These are phyloP conservation scores for Raja brachyura DNA, from an alignment of 2,113 vertebrate genomes.

Conservation along the genomic window DNA sequence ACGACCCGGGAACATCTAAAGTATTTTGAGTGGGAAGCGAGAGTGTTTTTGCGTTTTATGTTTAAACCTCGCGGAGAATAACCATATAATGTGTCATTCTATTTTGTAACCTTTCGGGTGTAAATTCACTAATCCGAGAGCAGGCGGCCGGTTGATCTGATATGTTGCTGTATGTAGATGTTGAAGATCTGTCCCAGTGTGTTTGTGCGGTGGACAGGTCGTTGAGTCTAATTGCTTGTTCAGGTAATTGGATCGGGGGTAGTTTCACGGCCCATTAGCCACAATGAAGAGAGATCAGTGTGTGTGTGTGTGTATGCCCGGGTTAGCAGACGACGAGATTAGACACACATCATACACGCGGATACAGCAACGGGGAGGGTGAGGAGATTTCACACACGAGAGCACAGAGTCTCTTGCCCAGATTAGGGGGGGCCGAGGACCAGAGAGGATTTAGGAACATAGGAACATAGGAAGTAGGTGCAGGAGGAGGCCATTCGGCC, in stretches of 20 bases:
- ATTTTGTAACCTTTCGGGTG: not conserved
- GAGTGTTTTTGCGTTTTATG: no score
- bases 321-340: not conserved
- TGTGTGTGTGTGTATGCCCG: not conserved
- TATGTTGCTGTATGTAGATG: no score
- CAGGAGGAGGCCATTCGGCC: no score
- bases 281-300: not conserved
- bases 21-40: no score
- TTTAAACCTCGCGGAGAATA: no score
- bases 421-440: no score
- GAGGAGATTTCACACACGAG: not conserved
- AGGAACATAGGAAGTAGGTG: no score
- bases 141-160: not conserved
- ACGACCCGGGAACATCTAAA: no score
- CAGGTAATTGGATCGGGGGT: not conserved
- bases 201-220: not conserved
- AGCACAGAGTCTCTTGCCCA: no score
- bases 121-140: not conserved
- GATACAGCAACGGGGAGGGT: not conserved
- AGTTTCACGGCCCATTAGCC: constrained; percentile 19
- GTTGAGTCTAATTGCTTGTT: constrained; percentile 13
- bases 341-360: not conserved
- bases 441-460: no score
- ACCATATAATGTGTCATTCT: not conserved
- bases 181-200: no score